Conservation (phyloP, 2,113 vertebrate genomes). For the Tapirus terrestris region DNA sequence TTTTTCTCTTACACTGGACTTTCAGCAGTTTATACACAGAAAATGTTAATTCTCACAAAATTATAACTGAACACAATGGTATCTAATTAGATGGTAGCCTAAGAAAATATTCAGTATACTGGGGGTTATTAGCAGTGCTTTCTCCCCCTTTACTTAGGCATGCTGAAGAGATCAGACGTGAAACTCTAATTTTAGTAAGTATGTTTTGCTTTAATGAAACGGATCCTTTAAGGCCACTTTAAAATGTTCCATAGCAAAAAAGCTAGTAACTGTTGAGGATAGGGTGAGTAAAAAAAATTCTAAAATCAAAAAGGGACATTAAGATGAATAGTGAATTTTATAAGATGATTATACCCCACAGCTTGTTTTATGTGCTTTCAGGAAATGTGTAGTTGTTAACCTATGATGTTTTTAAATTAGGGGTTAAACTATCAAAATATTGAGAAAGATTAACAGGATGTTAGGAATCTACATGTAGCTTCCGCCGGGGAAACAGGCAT, state of each 20-base stretch:
- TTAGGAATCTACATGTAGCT: slow-evolving; percentile 47
- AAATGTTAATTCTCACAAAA: slow-evolving; percentile 53
- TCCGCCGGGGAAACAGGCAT: slow-evolving; percentile 31
- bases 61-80: not conserved
- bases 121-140: slow-evolving; percentile 1
- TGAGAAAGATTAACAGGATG: slow-evolving; percentile 37
- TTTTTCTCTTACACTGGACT: slow-evolving; percentile 49
- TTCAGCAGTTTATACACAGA: slow-evolving; percentile 49
- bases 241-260: not conserved
- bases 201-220: slow-evolving; percentile 37
- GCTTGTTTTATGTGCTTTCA: slow-evolving; percentile 55
- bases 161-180: slow-evolving; percentile 37
- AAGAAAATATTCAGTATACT: not conserved
- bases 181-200: slow-evolving; percentile 64
- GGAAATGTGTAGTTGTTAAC: slow-evolving; percentile 46
- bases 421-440: slow-evolving; percentile 44
- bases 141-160: not conserved
- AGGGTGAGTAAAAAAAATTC: slow-evolving; percentile 52
- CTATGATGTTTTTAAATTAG: slow-evolving; percentile 56
- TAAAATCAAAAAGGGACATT: slow-evolving; percentile 49
- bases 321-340: slow-evolving; percentile 46
- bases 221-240: slow-evolving; percentile 49
- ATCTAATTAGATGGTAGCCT: not conserved
- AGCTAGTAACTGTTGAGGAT: not conserved
- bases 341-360: not conserved